phyloP scores from a whole-genome alignment of 2,888 invertebrate genomes.

The Enchytraeus crypticus region DNA sequence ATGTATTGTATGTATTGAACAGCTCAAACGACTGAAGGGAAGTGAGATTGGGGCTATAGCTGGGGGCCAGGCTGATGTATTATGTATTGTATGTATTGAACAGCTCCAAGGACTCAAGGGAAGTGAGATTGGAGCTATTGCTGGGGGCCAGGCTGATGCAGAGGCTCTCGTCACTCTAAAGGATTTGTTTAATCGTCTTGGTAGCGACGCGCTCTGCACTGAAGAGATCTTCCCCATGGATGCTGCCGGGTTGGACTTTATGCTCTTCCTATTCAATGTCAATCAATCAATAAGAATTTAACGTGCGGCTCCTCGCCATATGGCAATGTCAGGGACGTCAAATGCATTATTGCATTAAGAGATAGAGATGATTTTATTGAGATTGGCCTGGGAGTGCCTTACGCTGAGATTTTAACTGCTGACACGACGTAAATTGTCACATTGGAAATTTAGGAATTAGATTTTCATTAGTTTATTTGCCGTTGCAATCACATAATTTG shows the following conservation, averaged over 20 bases:
- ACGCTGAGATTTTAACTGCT: too few relatives aligned
- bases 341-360: neutral
- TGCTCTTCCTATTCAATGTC: neutral
- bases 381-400: too few relatives aligned
- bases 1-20: constrained; percentile 78
- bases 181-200: constrained; percentile 76
- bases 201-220: constrained; percentile 76
- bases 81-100: too few relatives aligned
- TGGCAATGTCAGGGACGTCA: too few relatives aligned
- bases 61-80: constrained; percentile 82
- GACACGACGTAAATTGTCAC: too few relatives aligned
- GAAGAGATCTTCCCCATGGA: constrained; percentile 76
- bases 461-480: too few relatives aligned
- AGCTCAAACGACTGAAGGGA: constrained; percentile 54
- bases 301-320: too few relatives aligned
- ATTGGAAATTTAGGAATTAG: too few relatives aligned
- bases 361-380: neutral
- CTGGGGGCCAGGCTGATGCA: constrained; percentile 82
- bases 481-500: too few relatives aligned
- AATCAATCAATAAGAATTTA: too few relatives aligned
- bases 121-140: constrained; percentile 64
- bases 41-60: constrained; percentile 66
- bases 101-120: constrained; percentile 17
- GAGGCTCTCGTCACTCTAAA: constrained; percentile 81
- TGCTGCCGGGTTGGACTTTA: constrained; percentile 40